Evolutionary conservation across 2,797 vertebrate species (phyloP).

Genomic region (Rhinophrynus dorsalis): DNA sequence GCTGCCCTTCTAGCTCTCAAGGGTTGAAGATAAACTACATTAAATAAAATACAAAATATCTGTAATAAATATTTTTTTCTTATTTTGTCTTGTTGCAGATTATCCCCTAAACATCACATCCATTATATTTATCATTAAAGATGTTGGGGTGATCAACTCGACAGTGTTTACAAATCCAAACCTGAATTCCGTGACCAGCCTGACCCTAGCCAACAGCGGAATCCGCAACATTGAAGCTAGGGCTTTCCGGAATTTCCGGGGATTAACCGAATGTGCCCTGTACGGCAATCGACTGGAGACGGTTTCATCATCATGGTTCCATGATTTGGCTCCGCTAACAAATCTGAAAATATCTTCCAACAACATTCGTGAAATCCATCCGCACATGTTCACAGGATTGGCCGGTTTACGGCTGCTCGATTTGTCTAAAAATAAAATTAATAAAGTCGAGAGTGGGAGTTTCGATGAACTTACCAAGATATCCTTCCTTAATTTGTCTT

Average conservation of each 20-base stretch:
- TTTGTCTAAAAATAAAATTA: slow-evolving; percentile 63
- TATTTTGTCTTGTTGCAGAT: slow-evolving; percentile 40
- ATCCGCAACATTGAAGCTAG: slow-evolving; percentile 56
- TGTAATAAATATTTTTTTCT: no score
- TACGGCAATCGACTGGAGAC: slow-evolving; percentile 57
- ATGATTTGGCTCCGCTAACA: slow-evolving; percentile 49
- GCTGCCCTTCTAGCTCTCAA: no score
- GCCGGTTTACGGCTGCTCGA: slow-evolving; percentile 53
- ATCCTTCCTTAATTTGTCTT: slow-evolving; percentile 66
- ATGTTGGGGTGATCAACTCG: slow-evolving; percentile 61
- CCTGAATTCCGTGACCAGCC: slow-evolving; percentile 62
- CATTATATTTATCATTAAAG: slow-evolving; percentile 49
- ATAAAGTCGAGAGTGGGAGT: slow-evolving; percentile 39
- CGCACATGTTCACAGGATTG: slow-evolving; percentile 49
- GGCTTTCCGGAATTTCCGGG: slow-evolving; percentile 61
- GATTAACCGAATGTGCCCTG: slow-evolving; percentile 61
- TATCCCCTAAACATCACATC: slow-evolving; percentile 57
- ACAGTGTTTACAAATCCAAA: slow-evolving; percentile 57
- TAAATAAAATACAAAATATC: no score
- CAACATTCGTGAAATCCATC: slow-evolving; percentile 47
- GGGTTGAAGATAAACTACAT: no score
- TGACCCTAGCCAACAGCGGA: slow-evolving; percentile 54
- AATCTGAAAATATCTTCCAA: slow-evolving; percentile 59
- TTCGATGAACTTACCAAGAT: slow-evolving; percentile 57
- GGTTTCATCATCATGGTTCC: slow-evolving; percentile 63